Evolutionary conservation across 1,140 invertebrate genomes (phyloP).

Genomic region (Platyscapa corneri): DNA sequence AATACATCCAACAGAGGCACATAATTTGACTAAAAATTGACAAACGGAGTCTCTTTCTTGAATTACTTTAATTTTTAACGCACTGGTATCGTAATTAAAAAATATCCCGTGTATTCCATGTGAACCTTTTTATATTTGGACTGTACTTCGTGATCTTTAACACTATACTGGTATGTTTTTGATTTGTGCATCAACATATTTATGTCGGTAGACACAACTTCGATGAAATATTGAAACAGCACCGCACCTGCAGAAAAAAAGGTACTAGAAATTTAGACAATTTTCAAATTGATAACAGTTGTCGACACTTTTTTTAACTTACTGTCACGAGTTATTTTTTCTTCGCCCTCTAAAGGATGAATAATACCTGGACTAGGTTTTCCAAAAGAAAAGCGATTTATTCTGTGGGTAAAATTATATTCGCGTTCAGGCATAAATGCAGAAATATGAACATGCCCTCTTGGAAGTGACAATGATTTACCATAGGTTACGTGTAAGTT

Average conservation of each 20-base stretch:
- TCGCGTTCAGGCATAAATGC: conserved; percentile 83
- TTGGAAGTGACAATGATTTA: conserved; percentile 84
- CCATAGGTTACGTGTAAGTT: conserved; percentile 96
- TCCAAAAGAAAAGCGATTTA: conserved; percentile 94
- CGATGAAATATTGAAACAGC: conserved; percentile 94
- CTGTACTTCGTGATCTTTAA: conserved; percentile 88
- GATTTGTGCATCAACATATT: conserved; percentile 81
- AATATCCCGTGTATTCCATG: conserved; percentile 95
- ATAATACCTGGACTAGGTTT: conserved; percentile 88
- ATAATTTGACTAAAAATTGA: conserved; percentile 89
- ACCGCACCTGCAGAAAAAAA: conserved; percentile 79
- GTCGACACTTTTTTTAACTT: conserved; percentile 62
- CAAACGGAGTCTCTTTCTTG: conserved; percentile 87
- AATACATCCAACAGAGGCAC: conserved; percentile 92
- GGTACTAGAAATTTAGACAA: conserved; percentile 66
- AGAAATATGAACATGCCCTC: conserved; percentile 89
- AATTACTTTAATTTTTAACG: conserved; percentile 88
- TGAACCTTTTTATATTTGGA: conserved; percentile 85
- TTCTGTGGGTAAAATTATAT: conserved; percentile 95
- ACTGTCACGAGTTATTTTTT: conserved; percentile 83
- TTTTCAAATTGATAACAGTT: neutral
- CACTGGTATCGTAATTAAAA: conserved; percentile 95
- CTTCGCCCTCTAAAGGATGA: conserved; percentile 95
- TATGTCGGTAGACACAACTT: conserved; percentile 96
- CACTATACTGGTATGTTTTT: conserved; percentile 94